Conservation (phyloP, 2,797 vertebrate genomes). For the Emys orbicularis region DNA sequence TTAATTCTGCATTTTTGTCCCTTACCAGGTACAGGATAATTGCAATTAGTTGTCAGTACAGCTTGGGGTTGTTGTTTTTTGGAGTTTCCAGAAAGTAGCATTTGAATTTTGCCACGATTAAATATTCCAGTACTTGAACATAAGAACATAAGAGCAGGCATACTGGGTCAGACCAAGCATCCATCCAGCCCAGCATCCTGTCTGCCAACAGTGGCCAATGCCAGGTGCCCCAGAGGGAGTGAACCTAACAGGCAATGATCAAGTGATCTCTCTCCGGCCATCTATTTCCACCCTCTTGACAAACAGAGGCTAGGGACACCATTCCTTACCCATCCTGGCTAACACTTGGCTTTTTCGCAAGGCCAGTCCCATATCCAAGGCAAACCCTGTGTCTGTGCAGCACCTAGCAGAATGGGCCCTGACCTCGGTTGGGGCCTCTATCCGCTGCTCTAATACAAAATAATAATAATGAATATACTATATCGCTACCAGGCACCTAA, state of each 20-base stretch:
- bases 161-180: too few relatives aligned
- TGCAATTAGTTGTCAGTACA: background rate
- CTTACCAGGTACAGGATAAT: background rate
- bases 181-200: too few relatives aligned
- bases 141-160: too few relatives aligned
- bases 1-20: background rate
- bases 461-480: background rate
- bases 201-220: too few relatives aligned
- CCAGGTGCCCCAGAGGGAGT: too few relatives aligned
- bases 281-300: too few relatives aligned
- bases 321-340: too few relatives aligned
- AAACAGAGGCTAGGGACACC: too few relatives aligned
- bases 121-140: rapidly evolving
- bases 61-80: background rate
- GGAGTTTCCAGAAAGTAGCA: background rate
- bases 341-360: background rate
- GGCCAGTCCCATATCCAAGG: background rate
- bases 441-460: background rate
- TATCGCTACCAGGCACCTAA: background rate
- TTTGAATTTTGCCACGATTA: background rate
- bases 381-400: background rate
- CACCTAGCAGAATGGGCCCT: background rate
- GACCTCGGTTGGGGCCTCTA: background rate
- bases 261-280: too few relatives aligned
- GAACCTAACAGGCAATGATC: too few relatives aligned